These are phyloP conservation scores for Monopterus albus DNA, from an alignment of 2,113 vertebrate species.

Conservation along the genomic window DNA sequence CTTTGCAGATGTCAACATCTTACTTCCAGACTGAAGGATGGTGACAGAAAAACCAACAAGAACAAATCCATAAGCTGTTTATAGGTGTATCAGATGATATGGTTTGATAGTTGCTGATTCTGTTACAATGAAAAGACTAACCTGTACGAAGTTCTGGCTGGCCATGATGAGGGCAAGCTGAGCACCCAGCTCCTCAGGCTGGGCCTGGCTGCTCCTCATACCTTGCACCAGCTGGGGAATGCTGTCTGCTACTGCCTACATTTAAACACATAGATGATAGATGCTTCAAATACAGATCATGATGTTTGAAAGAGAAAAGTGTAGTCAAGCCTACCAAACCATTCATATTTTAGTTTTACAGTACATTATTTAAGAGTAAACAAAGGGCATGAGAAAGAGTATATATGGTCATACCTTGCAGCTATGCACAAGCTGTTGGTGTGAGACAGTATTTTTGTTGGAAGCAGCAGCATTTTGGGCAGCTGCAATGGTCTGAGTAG, in stretches of 20 bases:
- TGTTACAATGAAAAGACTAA: slow-evolving; percentile 53
- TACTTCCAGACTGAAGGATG: slow-evolving; percentile 90
- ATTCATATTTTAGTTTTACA: not conserved
- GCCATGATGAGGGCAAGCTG: slow-evolving; percentile 96
- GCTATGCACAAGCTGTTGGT: slow-evolving; percentile 97
- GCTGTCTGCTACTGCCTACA: slow-evolving; percentile 93
- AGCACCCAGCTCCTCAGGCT: slow-evolving; percentile 93
- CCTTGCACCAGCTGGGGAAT: slow-evolving; percentile 97
- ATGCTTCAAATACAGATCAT: slow-evolving; percentile 12
- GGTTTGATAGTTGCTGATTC: not conserved
- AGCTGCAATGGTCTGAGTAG: slow-evolving; percentile 97
- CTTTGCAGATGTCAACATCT: slow-evolving; percentile 97
- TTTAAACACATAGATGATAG: not conserved
- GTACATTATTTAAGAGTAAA: not conserved
- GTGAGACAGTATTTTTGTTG: slow-evolving; percentile 94
- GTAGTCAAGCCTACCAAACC: not conserved
- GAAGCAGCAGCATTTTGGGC: slow-evolving; percentile 96
- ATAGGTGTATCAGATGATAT: not conserved
- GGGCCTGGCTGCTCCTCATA: slow-evolving; percentile 94
- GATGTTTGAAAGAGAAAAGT: not conserved
- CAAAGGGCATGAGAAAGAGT: not conserved
- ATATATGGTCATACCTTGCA: slow-evolving; percentile 90
- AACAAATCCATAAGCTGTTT: not conserved
- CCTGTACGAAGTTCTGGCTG: slow-evolving; percentile 98
- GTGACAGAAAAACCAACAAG: slow-evolving; percentile 29